Evolutionary conservation across 2,797 vertebrate genomes (phyloP), one percentile per base, ranked within the genome.

Genomic region (Aldrovandia affinis): DNA sequence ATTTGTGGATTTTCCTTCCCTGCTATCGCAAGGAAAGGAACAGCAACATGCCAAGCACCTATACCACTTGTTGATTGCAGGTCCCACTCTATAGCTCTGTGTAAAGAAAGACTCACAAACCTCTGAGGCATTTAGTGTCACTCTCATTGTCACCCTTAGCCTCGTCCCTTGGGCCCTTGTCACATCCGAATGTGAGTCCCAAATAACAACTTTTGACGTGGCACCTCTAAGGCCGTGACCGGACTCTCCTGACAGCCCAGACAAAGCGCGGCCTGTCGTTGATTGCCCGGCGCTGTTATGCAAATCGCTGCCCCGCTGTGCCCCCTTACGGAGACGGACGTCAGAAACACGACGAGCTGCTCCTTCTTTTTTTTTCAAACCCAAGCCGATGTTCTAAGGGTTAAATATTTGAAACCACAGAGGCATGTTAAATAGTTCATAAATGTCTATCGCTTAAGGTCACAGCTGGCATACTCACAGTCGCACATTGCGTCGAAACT

Each of bases 161-260:
- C 92, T 90, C 88, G 91, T 86, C 91, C 87, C 90, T 92, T 91
- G 87, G 92, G 90, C 90, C 88, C 90, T 90, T 90, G 90, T 92
- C 92, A 93, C 92, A 90, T 94, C 92, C 91, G 83, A 93, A 92
- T 93, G 91, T 90, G 91, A 94, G 65, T 90, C 91, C 90, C 88
- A 93, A 94, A 93, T 93, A 93, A 94, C 92, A 92, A 90, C 90
- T 92, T 94, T 92, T 95, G 93, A 95, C 93, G 93, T 86, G 80
- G 88, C 88, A 88, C 61, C 92, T 92, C 88, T 86, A 85, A 90
- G 88, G 90, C 90, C 85, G 73, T 85, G 91, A 87, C 92, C 89
- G 86, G 89, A 90, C 87, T 86, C 87, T 86, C 87, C 85, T 93
- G 89, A 93, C 92, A 93, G 88, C 89, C 86, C 87, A 89, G 89